phyloP scores from a whole-genome alignment of 2,797 vertebrate species.

The Lacerta bilineata region DNA sequence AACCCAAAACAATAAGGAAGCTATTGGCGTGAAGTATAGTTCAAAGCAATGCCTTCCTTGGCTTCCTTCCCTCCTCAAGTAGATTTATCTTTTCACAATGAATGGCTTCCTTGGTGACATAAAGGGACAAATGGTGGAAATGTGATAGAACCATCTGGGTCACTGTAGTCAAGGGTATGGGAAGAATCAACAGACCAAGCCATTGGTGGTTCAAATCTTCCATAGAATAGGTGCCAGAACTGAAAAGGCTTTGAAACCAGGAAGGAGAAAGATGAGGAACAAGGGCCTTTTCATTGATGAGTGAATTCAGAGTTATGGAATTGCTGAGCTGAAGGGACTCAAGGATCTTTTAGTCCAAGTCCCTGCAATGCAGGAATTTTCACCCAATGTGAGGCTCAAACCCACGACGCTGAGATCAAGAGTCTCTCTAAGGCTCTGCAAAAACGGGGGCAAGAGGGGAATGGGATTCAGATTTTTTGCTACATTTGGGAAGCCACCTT shows the following conservation, averaged over 20 bases:
- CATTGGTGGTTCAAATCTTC: background rate
- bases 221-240: no score
- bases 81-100: conserved; percentile 47
- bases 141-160: conserved; percentile 40
- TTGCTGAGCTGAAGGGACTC: no score
- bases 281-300: background rate
- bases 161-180: conserved; percentile 31
- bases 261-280: background rate
- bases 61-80: background rate
- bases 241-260: background rate
- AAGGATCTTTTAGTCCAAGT: no score
- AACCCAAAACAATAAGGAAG: conserved; percentile 63
- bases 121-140: conserved; percentile 47
- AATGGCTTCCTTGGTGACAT: conserved; percentile 40
- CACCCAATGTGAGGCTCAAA: no score
- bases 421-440: background rate
- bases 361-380: no score
- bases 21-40: conserved; percentile 22
- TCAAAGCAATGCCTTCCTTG: conserved; percentile 11
- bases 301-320: no score
- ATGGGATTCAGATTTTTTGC: background rate
- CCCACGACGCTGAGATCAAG: background rate
- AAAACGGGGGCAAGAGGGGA: no score
- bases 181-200: conserved; percentile 28
- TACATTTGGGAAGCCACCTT: background rate